phyloP scores from a whole-genome alignment of 2,797 vertebrate genomes.

The Sebastiscus albofasciatus region DNA sequence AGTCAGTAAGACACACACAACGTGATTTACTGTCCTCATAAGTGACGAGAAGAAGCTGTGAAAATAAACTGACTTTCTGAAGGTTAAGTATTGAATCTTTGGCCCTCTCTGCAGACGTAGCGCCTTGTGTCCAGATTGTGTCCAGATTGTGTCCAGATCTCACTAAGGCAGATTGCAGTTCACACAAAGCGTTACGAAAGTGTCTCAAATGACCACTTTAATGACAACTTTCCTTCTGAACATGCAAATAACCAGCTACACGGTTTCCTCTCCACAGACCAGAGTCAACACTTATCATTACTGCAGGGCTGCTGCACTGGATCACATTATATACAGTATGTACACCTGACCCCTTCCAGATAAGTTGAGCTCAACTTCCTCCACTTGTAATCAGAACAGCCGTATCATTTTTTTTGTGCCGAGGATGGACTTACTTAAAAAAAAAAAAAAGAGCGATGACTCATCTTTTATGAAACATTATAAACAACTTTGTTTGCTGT shows the following conservation, averaged over 20 bases:
- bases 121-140: neutral
- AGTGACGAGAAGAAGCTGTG: neutral
- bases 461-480: neutral
- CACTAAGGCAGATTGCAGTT: neutral
- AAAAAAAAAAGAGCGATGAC: neutral
- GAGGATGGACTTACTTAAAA: neutral
- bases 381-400: neutral
- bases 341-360: neutral
- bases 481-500: neutral
- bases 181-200: neutral
- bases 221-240: slow-evolving; percentile 16
- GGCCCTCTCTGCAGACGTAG: neutral
- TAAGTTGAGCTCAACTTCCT: neutral
- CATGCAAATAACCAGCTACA: slow-evolving; percentile 9
- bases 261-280: neutral
- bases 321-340: neutral
- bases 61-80: neutral
- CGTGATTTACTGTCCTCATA: neutral
- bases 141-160: too few species aligned
- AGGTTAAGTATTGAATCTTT: neutral
- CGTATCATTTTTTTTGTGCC: too few species aligned
- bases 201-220: slow-evolving; percentile 8
- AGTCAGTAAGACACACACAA: neutral
- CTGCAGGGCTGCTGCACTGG: neutral
- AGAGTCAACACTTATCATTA: slow-evolving; percentile 2